Evolutionary conservation across 2,113 vertebrate genomes (phyloP).

Genomic region (Lipophrys pholis): DNA sequence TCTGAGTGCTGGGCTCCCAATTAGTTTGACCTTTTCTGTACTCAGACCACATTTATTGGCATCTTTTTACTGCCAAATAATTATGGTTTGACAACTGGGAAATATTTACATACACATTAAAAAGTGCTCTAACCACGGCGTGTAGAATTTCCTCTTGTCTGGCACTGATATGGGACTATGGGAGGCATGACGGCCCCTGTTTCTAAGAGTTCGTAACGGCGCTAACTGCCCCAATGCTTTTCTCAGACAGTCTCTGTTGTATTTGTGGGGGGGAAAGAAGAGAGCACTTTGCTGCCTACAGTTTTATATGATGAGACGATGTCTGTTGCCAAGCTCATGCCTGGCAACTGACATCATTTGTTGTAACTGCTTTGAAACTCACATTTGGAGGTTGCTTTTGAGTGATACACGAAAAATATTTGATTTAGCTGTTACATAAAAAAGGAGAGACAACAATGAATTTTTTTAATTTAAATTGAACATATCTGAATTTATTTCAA

Average conservation of each 20-base stretch:
- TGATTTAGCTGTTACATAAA: background rate
- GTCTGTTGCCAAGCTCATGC: background rate
- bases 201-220: background rate
- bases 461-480: too few relatives aligned
- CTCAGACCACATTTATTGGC: constrained; percentile 10
- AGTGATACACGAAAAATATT: too few relatives aligned
- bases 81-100: constrained; percentile 19
- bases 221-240: background rate
- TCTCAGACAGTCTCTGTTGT: background rate
- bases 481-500: too few relatives aligned
- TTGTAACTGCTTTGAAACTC: background rate
- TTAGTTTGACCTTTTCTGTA: constrained; percentile 38
- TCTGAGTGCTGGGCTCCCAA: constrained; percentile 7
- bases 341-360: too few relatives aligned
- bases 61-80: background rate
- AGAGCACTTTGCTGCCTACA: background rate
- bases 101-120: constrained; percentile 4
- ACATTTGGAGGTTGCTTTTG: background rate
- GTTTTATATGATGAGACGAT: background rate
- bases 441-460: background rate
- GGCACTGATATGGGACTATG: background rate
- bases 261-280: background rate
- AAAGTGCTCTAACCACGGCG: constrained; percentile 12
- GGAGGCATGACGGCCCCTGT: background rate
- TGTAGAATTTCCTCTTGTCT: background rate